phyloP scores from a whole-genome alignment of 1,140 invertebrate species.

The Drosophila bocqueti region DNA sequence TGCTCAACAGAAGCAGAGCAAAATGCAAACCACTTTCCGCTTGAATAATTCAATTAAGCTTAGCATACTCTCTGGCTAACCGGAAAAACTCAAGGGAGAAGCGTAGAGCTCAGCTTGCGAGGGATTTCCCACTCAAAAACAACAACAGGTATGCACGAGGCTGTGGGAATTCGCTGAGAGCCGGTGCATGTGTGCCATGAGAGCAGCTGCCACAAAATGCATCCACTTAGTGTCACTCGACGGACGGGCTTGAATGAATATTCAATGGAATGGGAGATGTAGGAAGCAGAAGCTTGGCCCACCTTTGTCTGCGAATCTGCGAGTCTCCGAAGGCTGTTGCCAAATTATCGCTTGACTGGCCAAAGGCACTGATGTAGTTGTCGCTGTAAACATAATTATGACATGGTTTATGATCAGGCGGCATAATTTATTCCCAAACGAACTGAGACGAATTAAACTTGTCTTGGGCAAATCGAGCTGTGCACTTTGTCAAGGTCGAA shows the following conservation, averaged over 20 bases:
- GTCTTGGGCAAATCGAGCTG: slow-evolving; percentile 25
- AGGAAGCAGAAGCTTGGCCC: slow-evolving; percentile 56
- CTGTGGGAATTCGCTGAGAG: slow-evolving; percentile 42
- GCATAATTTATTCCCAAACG: slow-evolving; percentile 40
- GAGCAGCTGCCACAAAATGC: slow-evolving; percentile 42
- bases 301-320: slow-evolving; percentile 29
- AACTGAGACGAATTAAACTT: slow-evolving; percentile 37
- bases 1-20: slow-evolving; percentile 24
- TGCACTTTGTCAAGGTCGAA: slow-evolving; percentile 36
- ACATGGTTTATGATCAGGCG: slow-evolving; percentile 34
- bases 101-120: neutral
- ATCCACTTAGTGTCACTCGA: slow-evolving; percentile 49
- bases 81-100: slow-evolving; percentile 11
- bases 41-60: slow-evolving; percentile 37
- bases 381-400: slow-evolving; percentile 33
- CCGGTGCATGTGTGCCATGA: slow-evolving; percentile 40
- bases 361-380: slow-evolving; percentile 35
- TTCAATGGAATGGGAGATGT: slow-evolving; percentile 64
- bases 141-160: slow-evolving; percentile 36
- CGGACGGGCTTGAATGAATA: slow-evolving; percentile 62
- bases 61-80: slow-evolving; percentile 36
- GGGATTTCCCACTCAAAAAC: slow-evolving; percentile 13
- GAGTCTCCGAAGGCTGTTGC: slow-evolving; percentile 52
- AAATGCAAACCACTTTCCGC: slow-evolving; percentile 29
- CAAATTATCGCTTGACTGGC: slow-evolving; percentile 67